Conservation (phyloP, 2,888 invertebrate genomes). For the Phyllotreta striolata region DNA sequence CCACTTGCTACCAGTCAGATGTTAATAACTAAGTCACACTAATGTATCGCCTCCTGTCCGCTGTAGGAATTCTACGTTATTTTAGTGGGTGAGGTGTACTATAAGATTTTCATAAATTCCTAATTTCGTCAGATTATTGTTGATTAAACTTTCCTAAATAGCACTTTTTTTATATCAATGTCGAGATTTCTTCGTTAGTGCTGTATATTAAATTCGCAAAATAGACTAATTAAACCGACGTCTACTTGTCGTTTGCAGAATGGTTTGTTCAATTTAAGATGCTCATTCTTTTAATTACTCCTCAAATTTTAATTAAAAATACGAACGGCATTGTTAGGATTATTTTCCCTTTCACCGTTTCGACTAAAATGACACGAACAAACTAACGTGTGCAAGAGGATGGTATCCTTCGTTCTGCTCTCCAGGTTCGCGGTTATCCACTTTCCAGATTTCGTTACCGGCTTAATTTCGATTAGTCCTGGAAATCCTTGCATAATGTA, state of each 20-base stretch:
- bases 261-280: too few relatives aligned
- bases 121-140: too few relatives aligned
- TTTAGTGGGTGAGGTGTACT: slow-evolving; percentile 4
- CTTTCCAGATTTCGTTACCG: slow-evolving; percentile 45
- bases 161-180: neutral
- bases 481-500: neutral
- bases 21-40: slow-evolving; percentile 50
- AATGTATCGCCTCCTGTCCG: slow-evolving; percentile 48
- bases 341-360: neutral
- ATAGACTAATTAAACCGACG: too few relatives aligned
- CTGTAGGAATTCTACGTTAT: slow-evolving; percentile 39
- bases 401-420: slow-evolving; percentile 8
- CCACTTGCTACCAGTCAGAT: slow-evolving; percentile 46
- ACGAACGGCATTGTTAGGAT: too few relatives aligned
- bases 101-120: neutral
- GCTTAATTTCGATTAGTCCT: slow-evolving; percentile 17
- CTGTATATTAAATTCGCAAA: too few relatives aligned
- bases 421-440: slow-evolving; percentile 42
- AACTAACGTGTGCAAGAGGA: slow-evolving; percentile 44
- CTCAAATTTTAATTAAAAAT: too few relatives aligned
- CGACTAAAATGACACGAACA: slow-evolving; percentile 44
- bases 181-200: too few relatives aligned
- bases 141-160: neutral
- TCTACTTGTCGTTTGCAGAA: too few relatives aligned
- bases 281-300: too few relatives aligned